Conservation (phyloP, 1,140 invertebrate species). For the Rhizoglyphus robini region DNA sequence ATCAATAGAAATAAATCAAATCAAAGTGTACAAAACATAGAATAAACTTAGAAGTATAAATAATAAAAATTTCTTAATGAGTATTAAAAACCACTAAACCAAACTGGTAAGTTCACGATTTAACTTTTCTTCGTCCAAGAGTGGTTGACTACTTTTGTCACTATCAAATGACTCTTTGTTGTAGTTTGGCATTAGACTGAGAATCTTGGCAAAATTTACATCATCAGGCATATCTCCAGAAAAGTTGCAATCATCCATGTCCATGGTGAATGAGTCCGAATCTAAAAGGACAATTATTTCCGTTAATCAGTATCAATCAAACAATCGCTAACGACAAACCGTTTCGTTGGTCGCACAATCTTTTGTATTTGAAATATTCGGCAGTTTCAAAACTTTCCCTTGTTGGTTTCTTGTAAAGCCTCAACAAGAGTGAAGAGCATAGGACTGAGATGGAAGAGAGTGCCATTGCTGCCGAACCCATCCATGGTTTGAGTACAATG, state of each 20-base stretch:
- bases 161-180: not conserved
- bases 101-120: not conserved
- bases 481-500: slow-evolving; percentile 82
- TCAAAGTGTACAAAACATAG: no score
- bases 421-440: slow-evolving; percentile 78
- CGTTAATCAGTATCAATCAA: not conserved
- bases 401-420: slow-evolving; percentile 52
- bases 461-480: slow-evolving; percentile 98
- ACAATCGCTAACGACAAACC: not conserved
- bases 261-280: not conserved
- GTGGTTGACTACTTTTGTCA: not conserved
- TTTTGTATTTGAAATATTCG: slow-evolving; percentile 37
- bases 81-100: no score
- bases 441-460: slow-evolving; percentile 94
- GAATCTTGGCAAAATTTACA: slow-evolving; percentile 8
- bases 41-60: no score
- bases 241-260: not conserved
- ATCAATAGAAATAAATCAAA: no score
- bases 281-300: not conserved
- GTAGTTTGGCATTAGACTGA: slow-evolving; percentile 7
- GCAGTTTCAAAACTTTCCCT: slow-evolving; percentile 46
- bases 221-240: not conserved
- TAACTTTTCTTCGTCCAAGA: not conserved
- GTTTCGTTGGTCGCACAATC: not conserved
- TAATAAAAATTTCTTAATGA: no score